Evolutionary conservation across 2,888 invertebrate species (phyloP).

Genomic region (Habrosyne pyritoides): DNA sequence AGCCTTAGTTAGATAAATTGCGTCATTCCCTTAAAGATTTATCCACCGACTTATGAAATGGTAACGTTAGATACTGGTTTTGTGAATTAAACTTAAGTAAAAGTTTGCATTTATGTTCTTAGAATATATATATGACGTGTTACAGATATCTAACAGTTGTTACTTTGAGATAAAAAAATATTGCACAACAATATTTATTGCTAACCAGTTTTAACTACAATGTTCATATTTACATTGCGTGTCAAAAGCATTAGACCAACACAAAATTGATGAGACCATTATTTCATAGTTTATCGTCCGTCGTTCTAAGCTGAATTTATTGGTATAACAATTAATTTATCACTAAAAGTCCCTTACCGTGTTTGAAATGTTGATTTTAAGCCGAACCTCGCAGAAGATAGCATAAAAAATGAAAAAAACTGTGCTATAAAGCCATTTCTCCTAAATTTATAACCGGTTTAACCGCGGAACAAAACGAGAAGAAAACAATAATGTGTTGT

Average conservation of each 20-base stretch:
- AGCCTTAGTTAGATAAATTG: no score
- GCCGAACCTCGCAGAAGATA: constrained; percentile 22
- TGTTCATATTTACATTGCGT: constrained; percentile 5
- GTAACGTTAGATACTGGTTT: no score
- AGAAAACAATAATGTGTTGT: constrained; percentile 80
- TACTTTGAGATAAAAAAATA: background rate
- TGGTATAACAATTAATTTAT: constrained; percentile 30
- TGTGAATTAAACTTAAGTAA: no score
- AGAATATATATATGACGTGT: no score
- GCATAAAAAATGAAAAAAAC: constrained; percentile 40
- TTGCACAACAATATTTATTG: background rate
- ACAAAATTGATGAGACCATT: constrained; percentile 8
- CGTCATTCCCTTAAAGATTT: no score
- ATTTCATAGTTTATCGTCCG: constrained; percentile 8
- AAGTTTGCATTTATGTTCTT: no score
- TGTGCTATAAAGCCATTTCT: constrained; percentile 50
- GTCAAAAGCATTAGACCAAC: constrained; percentile 7
- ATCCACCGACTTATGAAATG: no score
- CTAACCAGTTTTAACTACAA: no score
- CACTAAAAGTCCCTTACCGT: constrained; percentile 13
- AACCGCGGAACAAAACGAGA: constrained; percentile 67
- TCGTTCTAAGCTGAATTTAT: constrained; percentile 15
- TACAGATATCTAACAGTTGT: no score
- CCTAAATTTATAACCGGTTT: constrained; percentile 69
- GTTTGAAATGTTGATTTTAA: constrained; percentile 35